phyloP scores from a whole-genome alignment of 2,113 vertebrate species.

The Illadopsis cleaveri region DNA sequence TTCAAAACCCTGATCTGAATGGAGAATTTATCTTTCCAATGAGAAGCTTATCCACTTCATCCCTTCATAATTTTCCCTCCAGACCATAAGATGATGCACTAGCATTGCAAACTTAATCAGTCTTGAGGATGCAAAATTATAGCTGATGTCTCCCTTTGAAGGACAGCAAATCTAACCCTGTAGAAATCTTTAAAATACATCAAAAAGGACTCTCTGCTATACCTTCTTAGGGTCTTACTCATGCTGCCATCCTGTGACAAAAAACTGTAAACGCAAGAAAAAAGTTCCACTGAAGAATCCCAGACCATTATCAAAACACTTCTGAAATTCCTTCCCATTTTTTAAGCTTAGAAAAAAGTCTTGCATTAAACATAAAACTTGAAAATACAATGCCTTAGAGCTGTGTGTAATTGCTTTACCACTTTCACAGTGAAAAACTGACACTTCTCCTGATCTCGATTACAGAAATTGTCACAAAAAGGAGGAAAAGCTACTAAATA shows the following conservation, averaged over 20 bases:
- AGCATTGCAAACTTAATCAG: neutral
- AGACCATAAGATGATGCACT: neutral
- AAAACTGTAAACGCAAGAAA: constrained; percentile 66
- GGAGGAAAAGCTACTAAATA: neutral
- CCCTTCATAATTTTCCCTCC: neutral
- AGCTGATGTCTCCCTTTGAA: neutral
- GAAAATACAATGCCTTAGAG: neutral
- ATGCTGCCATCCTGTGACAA: constrained; percentile 83
- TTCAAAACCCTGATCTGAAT: neutral
- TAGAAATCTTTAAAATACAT: neutral
- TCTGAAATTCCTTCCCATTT: neutral
- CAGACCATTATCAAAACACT: neutral
- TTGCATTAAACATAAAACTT: neutral
- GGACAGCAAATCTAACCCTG: neutral
- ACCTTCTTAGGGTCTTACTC: constrained; percentile 67
- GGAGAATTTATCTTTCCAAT: neutral
- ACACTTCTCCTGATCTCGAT: neutral
- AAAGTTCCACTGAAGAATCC: neutral
- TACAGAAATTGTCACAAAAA: neutral
- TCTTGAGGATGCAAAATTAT: neutral
- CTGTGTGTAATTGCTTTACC: constrained; percentile 18
- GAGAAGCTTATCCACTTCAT: neutral
- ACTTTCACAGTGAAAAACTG: neutral
- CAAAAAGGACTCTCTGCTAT: neutral
- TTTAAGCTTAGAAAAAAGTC: neutral